Evolutionary conservation across 2,888 invertebrate species (phyloP), one percentile per base, ranked within the genome.

Genomic region (Melikaiella ostensackeni): DNA sequence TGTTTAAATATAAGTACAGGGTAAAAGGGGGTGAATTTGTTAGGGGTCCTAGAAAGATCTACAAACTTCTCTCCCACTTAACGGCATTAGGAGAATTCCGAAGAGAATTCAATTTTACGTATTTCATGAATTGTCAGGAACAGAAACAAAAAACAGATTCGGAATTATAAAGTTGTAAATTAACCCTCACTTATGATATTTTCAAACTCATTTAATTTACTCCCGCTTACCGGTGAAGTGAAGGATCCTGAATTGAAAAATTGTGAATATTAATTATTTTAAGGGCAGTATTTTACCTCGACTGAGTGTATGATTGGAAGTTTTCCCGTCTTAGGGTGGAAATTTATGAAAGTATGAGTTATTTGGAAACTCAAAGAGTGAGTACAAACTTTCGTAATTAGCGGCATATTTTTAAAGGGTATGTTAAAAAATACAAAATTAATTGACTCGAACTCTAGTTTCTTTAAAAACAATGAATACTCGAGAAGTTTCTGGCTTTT

Each of bases 221-320:
- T 9, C 50, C 21, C 27, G 27, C 35, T 35, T 63, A 9, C 24
- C 63, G 8, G 19, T 7, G 5, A 63, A 27, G 21, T 33, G 9
- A 11, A 27, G n/a, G 35, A 63, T 24, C n/a, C 19, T 5, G 24
- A 33, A 27, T 63, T 63, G 30, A 27, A 30, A 33, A 3, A 63
- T 35, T 38, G 42, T 38, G 6, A 64, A 64, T 64, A 21, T 64
- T 30, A 21, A 21, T n/a, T 63, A 63, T 35, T 62, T 63, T 35
- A 63, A 63, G 35, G 63, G 38, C 63, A 63, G 63, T 63, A 63
- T 63, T 63, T 63, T 63, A n/a, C 33, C 33, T 35, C 33, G 35
- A 63, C 33, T 63, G 63, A 33, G 19, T 30, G 62, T 62, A 6
- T 11, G n/a, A n/a, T n/a, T n/a, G n/a, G n/a, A n/a, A n/a, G n/a